Percentiles rank a stretch among this genome's conserved stretches.
Evolutionary conservation across 2,888 invertebrate species (phyloP).

Genomic region (Metallyticus violacea): DNA sequence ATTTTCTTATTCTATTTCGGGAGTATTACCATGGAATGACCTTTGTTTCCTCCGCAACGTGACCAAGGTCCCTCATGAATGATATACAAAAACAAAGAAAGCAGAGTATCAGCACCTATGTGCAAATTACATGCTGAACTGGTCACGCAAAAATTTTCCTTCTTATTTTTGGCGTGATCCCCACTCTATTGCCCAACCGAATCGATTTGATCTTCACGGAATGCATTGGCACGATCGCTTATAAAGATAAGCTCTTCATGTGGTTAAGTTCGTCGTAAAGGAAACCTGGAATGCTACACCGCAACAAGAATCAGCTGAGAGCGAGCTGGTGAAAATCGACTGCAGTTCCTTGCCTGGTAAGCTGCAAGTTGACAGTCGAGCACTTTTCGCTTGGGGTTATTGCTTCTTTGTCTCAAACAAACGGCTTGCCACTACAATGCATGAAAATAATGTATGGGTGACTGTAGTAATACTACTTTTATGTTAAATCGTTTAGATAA

Average conservation of each 20-base stretch:
- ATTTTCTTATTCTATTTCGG: not conserved
- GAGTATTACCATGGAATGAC: not conserved
- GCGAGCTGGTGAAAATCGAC: not conserved
- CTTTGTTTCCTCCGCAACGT: not conserved
- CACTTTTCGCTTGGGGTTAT: too few relatives aligned
- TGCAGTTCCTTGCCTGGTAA: too few relatives aligned
- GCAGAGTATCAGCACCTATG: not conserved
- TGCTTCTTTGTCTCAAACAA: too few relatives aligned
- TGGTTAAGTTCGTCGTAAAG: not conserved
- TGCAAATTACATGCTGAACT: not conserved
- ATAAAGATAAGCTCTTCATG: not conserved
- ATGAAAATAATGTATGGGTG: too few relatives aligned
- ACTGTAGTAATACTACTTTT: too few relatives aligned
- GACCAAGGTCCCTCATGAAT: not conserved
- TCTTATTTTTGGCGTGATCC: not conserved
- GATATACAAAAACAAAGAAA: not conserved
- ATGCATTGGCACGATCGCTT: not conserved
- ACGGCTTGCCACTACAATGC: too few relatives aligned
- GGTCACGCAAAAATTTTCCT: not conserved
- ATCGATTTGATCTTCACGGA: not conserved
- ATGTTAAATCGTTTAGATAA: too few relatives aligned
- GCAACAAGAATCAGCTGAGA: not conserved
- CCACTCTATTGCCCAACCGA: not conserved
- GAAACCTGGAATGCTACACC: not conserved
- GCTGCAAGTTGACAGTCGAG: too few relatives aligned